A percentile compares a stretch with the other conserved stretches of the same genome.
Evolutionary conservation across 2,113 vertebrate genomes (phyloP).

Genomic region (Saimiri boliviensis): DNA sequence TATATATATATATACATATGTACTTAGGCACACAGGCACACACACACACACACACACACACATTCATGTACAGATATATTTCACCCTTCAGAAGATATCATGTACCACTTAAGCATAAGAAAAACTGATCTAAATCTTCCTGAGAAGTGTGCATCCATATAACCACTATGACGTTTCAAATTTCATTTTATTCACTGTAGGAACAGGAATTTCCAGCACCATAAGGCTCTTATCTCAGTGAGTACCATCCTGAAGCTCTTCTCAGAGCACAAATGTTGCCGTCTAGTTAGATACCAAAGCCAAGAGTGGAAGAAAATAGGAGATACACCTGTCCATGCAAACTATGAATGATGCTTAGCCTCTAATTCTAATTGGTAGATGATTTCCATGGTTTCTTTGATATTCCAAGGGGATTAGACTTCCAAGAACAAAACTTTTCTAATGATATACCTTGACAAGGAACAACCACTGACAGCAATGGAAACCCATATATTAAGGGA

Average conservation of each 20-base stretch:
- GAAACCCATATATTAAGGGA: background rate
- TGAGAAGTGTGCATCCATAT: background rate
- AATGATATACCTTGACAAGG: background rate
- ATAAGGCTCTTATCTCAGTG: background rate
- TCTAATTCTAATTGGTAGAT: background rate
- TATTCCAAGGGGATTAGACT: background rate
- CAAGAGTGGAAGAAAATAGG: background rate
- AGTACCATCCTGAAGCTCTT: background rate
- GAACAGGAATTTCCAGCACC: slow-evolving; percentile 4
- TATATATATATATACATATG: too few species aligned
- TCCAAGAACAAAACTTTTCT: background rate
- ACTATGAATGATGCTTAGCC: background rate
- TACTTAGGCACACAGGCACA: background rate
- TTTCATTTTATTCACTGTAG: background rate
- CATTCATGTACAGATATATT: background rate
- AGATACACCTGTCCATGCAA: background rate
- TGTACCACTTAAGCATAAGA: background rate
- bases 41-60: background rate
- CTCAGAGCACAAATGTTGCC: background rate
- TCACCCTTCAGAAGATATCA: background rate
- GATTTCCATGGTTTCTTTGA: background rate
- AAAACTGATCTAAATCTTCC: background rate
- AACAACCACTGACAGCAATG: background rate
- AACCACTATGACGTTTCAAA: background rate
- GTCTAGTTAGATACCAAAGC: background rate